Conservation (phyloP, 64 coral and sea anemone species). For the Actinia equina region DNA sequence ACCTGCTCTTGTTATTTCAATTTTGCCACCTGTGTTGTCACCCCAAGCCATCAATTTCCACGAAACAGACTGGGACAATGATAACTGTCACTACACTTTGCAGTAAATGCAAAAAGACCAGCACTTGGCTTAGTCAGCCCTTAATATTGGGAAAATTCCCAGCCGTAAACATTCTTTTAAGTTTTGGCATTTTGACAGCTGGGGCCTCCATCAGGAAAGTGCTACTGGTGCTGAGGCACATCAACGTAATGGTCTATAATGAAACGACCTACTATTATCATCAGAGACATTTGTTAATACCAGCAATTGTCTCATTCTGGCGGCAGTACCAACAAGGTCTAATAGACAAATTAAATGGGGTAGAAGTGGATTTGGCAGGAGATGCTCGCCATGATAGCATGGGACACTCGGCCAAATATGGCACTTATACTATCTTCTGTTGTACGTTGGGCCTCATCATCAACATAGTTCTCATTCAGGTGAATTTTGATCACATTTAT, state of each 20-base stretch:
- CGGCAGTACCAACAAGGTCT: conserved; percentile 18
- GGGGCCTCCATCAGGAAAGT: conserved; percentile 41
- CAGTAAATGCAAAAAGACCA: background rate
- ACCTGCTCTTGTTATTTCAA: conserved; percentile 13
- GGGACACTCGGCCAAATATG: conserved; percentile 50
- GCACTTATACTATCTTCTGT: conserved; percentile 29
- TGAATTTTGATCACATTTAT: background rate
- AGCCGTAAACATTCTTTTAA: conserved; percentile 46
- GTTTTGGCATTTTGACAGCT: conserved; percentile 46
- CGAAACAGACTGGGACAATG: conserved; percentile 1
- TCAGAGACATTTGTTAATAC: background rate
- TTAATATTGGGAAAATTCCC: conserved; percentile 38
- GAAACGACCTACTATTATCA: conserved; percentile 41
- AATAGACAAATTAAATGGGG: conserved; percentile 4
- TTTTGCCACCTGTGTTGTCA: too few species aligned
- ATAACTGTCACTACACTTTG: background rate
- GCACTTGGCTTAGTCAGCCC: conserved; percentile 45
- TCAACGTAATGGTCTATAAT: conserved; percentile 19
- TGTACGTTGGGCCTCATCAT: conserved; percentile 46
- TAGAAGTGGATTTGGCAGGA: conserved; percentile 45
- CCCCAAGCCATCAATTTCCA: background rate
- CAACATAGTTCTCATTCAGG: conserved; percentile 33
- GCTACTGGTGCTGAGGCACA: conserved; percentile 29
- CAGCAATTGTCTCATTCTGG: conserved; percentile 29
- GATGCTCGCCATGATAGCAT: conserved; percentile 53